Evolutionary conservation across 2,797 vertebrate genomes (phyloP), one percentile per base, ranked within the genome.

Genomic region (Sebastes nivosus): DNA sequence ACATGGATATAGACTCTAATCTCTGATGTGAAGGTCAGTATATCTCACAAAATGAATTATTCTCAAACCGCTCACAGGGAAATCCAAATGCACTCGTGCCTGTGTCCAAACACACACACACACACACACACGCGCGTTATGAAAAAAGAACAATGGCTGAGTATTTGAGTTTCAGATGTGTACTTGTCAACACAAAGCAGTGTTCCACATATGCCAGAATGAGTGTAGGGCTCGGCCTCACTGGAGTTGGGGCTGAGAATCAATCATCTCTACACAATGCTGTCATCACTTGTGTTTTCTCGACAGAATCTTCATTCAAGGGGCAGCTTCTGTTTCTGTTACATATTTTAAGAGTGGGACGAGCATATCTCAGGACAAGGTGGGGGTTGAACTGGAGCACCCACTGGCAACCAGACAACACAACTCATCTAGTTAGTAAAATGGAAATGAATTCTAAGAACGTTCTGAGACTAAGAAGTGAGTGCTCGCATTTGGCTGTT

Each of bases 1-100:
- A 68, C 77, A 87, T 68, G 64, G 70, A 82, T 72, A 72, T 73
- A 76, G 72, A 80, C 52, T 66, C 55, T 87, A 89, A 89, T 85
- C 87, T 89, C 69, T 75, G 20, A 81, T 70, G 69, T 69, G 79
- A 85, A 81, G 79, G 87, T 84, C 88, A 86, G 55, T 57, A 14
- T 79, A 63, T 75, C 30, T 42, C 52, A 20, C 58, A 64, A 82
- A 80, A 79, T 69, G 29, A 71, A 79, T 70, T 52, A 60, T 74
- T 71, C 24, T 67, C 63, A 60, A 73, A 63, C 22, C 1, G 7
- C 34, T 4, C 9, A 25, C 12, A 46, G 20, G 8, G 6, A 67
- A 72, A 73, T 64, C 42, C 25, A 77, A 73, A 72, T 22, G 4
- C 27, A 38, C 29, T 6, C 16, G 22, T 59, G 46, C 22, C 60